Evolutionary conservation across 2,888 invertebrate species (phyloP).

Genomic region (Thereva unica): DNA sequence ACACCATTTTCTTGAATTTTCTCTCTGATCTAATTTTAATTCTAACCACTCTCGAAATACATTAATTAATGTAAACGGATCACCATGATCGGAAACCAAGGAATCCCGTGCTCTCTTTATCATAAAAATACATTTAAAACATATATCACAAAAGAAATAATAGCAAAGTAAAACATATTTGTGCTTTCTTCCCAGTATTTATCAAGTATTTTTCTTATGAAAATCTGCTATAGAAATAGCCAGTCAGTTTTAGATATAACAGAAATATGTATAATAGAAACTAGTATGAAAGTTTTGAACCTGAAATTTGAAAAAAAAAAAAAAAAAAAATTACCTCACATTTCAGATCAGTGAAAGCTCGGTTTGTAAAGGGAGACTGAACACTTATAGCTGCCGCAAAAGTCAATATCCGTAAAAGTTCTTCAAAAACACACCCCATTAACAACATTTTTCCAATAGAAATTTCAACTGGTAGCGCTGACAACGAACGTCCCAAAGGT

Average conservation of each 20-base stretch:
- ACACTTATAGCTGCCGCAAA: conserved; percentile 91
- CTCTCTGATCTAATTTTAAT: conserved; percentile 64
- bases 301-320: no score
- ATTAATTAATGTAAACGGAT: conserved; percentile 87
- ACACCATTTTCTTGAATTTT: conserved; percentile 79
- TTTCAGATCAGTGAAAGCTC: conserved; percentile 82
- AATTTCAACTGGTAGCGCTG: conserved; percentile 92
- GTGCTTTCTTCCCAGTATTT: no score
- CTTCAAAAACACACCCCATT: conserved; percentile 85
- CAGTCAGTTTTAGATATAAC: no score
- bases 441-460: conserved; percentile 94
- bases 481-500: conserved; percentile 80
- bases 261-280: no score
- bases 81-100: conserved; percentile 93
- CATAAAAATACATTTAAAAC: background rate
- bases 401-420: conserved; percentile 85
- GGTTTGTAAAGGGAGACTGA: conserved; percentile 89
- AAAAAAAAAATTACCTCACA: no score
- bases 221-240: no score
- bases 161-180: no score
- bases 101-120: conserved; percentile 69
- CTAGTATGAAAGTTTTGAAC: no score
- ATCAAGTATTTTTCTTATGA: no score
- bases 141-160: background rate
- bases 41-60: conserved; percentile 88